phyloP scores from a whole-genome alignment of 2,888 invertebrate species.

The Cheilosia urbana region DNA sequence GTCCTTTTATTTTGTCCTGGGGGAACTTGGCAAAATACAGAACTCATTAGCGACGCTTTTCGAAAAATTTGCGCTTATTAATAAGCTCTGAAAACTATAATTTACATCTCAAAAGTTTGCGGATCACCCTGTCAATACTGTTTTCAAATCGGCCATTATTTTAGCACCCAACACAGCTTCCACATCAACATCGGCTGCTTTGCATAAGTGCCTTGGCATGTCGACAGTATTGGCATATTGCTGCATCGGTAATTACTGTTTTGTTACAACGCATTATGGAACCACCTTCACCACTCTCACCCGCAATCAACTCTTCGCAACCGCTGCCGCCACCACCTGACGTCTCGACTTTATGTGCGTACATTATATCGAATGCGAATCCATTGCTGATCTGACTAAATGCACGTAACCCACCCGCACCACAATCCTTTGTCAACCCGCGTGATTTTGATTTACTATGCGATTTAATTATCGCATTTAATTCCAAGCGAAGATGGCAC shows the following conservation, averaged over 20 bases:
- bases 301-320: too few relatives aligned
- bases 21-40: background rate
- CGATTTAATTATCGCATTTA: constrained; percentile 59
- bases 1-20: too few relatives aligned
- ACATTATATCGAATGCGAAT: constrained; percentile 5
- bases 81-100: background rate
- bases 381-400: constrained; percentile 33
- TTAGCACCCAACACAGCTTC: constrained; percentile 44
- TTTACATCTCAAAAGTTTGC: background rate
- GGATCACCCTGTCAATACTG: constrained; percentile 20
- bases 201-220: constrained; percentile 53
- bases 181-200: constrained; percentile 25
- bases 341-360: background rate
- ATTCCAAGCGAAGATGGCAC: constrained; percentile 56
- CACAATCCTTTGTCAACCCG: constrained; percentile 51
- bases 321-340: background rate
- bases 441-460: constrained; percentile 49
- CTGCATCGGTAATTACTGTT: constrained; percentile 43
- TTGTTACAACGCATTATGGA: constrained; percentile 51
- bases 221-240: constrained; percentile 45
- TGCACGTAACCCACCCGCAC: constrained; percentile 36
- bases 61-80: background rate
- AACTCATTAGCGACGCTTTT: background rate
- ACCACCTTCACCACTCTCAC: background rate
- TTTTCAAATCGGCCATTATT: constrained; percentile 23